A percentile compares a stretch with the other conserved stretches of the same genome.
Conservation (phyloP, 1,140 invertebrate species). For the Apolygus lucorum region DNA sequence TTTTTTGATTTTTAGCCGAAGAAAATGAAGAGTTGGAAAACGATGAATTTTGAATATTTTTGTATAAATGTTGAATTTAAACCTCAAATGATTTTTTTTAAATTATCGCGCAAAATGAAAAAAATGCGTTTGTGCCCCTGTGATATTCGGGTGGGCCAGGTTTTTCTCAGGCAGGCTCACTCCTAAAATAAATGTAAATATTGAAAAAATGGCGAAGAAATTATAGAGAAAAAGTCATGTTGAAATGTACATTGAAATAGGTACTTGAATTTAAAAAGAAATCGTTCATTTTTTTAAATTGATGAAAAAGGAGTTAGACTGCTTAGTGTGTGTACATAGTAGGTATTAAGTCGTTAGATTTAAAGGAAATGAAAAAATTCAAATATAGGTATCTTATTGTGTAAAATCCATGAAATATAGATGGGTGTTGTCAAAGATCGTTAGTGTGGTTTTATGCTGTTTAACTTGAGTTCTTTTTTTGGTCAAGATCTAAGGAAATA, state of each 20-base stretch:
- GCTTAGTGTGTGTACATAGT: constrained; percentile 26
- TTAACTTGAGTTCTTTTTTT: neutral
- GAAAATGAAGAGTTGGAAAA: constrained; percentile 7
- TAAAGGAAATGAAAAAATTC: too few relatives aligned
- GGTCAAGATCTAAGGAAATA: neutral
- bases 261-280: neutral
- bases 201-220: neutral
- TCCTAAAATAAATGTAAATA: constrained; percentile 19
- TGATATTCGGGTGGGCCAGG: constrained; percentile 29
- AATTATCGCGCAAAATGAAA: neutral
- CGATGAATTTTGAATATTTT: constrained; percentile 25
- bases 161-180: constrained; percentile 25
- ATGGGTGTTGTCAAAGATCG: neutral
- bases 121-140: constrained; percentile 14
- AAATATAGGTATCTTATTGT: too few relatives aligned
- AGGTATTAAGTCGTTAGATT: neutral
- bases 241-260: neutral
- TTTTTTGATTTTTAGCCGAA: constrained; percentile 20
- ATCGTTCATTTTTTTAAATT: constrained; percentile 9
- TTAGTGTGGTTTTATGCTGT: neutral
- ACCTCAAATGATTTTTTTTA: constrained; percentile 3
- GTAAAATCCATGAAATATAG: neutral
- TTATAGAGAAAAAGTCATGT: neutral
- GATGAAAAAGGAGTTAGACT: constrained; percentile 27
- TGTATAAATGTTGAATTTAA: constrained; percentile 22